Evolutionary conservation across 2,888 invertebrate genomes (phyloP).

Genomic region (Cacoxenus indagator): DNA sequence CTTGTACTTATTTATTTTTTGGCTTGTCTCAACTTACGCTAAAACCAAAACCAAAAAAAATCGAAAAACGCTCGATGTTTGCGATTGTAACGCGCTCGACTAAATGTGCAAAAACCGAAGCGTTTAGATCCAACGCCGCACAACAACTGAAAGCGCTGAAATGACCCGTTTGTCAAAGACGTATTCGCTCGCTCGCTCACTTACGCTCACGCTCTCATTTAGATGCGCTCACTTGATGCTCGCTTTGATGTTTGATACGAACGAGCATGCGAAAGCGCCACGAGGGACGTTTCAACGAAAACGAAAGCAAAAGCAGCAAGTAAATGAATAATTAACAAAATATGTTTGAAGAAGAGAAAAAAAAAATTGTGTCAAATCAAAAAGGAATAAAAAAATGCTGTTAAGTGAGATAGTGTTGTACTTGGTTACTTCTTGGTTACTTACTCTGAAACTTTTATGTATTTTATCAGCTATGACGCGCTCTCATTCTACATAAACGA

Average conservation of each 20-base stretch:
- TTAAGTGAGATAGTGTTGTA: background rate
- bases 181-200: background rate
- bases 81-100: background rate
- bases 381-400: too few species aligned
- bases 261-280: background rate
- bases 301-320: too few species aligned
- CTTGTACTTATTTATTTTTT: background rate
- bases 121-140: conserved; percentile 63
- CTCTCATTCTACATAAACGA: background rate
- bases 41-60: background rate
- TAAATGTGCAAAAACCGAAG: conserved; percentile 39
- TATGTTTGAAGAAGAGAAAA: too few species aligned
- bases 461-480: conserved; percentile 16
- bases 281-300: too few species aligned
- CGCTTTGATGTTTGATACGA: background rate
- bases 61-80: background rate
- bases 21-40: background rate
- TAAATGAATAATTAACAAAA: too few species aligned
- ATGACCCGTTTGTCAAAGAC: background rate
- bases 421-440: background rate
- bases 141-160: conserved; percentile 61
- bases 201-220: background rate
- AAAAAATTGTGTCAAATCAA: too few species aligned
- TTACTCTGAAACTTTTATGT: background rate
- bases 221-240: background rate